A percentile compares a stretch with the other conserved stretches of the same genome.
phyloP scores from a whole-genome alignment of 2,113 vertebrate genomes.

The Ammodytes marinus region DNA sequence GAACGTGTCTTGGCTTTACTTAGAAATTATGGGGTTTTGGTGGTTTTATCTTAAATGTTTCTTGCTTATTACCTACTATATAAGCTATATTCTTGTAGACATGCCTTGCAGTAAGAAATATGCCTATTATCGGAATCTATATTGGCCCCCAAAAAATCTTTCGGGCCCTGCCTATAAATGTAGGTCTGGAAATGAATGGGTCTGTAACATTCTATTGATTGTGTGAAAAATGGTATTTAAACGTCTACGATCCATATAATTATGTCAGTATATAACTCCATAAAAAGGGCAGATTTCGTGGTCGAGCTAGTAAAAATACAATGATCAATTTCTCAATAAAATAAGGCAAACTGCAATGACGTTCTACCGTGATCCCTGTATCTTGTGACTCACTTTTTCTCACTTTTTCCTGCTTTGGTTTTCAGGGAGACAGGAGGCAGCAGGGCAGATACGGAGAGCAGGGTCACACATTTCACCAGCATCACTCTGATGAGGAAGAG shows the following conservation, averaged over 20 bases:
- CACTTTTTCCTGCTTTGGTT: conserved; percentile 1
- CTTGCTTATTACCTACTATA: no score
- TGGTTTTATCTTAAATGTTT: no score
- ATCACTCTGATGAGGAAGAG: conserved; percentile 91
- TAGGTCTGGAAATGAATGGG: not conserved
- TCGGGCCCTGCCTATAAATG: no score
- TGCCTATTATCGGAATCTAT: no score
- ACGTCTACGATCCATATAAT: not conserved
- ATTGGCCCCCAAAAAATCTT: no score
- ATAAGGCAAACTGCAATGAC: not conserved
- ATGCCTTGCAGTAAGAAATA: no score
- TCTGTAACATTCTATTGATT: not conserved
- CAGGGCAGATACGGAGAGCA: conserved; percentile 72
- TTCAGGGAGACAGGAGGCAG: conserved; percentile 89
- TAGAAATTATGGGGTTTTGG: no score
- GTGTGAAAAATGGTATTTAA: not conserved
- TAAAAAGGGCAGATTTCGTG: not conserved
- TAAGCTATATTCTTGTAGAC: no score
- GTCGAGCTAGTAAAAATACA: not conserved
- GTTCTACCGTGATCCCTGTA: no score
- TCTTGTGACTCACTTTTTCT: not conserved
- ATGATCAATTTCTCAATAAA: not conserved
- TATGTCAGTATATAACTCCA: not conserved
- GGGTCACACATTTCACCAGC: conserved; percentile 84
- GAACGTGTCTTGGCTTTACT: no score